phyloP scores from a whole-genome alignment of 2,113 vertebrate genomes.

The Lycaon pictus region DNA sequence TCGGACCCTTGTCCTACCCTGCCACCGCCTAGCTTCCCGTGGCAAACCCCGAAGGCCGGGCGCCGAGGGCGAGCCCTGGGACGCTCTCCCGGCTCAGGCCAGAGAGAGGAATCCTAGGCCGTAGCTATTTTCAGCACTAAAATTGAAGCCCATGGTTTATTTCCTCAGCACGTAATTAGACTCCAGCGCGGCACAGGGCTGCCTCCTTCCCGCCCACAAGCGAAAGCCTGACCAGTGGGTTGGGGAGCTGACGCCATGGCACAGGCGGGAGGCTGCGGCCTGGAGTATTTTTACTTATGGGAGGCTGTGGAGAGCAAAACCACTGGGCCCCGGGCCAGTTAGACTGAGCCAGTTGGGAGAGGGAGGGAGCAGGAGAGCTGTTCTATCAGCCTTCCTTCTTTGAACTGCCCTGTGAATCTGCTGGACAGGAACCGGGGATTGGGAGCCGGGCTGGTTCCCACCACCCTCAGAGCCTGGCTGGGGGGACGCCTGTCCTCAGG shows the following conservation, averaged over 20 bases:
- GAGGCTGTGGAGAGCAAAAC: conserved; percentile 60
- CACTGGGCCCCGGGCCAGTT: conserved; percentile 60
- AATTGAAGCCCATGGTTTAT: conserved; percentile 73
- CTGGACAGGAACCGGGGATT: conserved; percentile 42
- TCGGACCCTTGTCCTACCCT: neutral
- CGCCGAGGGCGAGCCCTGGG: neutral
- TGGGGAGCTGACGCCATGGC: conserved; percentile 60
- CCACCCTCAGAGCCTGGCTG: neutral
- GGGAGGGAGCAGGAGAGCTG: conserved; percentile 45
- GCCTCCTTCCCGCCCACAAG: conserved; percentile 58
- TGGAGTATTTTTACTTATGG: conserved; percentile 70
- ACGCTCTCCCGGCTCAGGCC: neutral
- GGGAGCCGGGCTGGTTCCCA: neutral
- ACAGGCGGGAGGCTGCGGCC: conserved; percentile 35
- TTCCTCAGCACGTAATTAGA: conserved; percentile 75
- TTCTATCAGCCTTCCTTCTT: conserved; percentile 64
- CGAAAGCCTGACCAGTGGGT: conserved; percentile 53
- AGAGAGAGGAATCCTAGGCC: conserved; percentile 68
- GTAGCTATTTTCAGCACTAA: conserved; percentile 73
- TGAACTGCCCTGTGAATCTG: conserved; percentile 61
- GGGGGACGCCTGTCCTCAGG: neutral
- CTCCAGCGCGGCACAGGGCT: conserved; percentile 26
- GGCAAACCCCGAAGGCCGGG: neutral
- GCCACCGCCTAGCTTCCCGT: neutral
- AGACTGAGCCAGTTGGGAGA: conserved; percentile 61